These are phyloP conservation scores for Zaprionus vittiger DNA, from an alignment of 1,140 invertebrate species.

Conservation along the genomic window DNA sequence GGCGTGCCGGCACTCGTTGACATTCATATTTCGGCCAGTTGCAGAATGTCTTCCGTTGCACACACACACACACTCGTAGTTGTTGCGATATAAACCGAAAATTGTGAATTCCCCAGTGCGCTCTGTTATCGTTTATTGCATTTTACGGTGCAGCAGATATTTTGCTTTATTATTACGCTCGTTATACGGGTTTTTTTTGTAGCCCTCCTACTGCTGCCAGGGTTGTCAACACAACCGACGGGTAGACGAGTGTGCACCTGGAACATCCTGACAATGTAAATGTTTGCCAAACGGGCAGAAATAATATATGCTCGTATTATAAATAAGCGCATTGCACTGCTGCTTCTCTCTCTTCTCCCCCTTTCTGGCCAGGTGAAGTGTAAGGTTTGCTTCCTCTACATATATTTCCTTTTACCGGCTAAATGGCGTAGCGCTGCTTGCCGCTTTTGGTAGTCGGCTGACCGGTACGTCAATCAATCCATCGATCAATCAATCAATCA, in stretches of 20 bases:
- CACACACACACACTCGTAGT: not conserved
- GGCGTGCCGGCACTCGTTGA: slow-evolving; percentile 12
- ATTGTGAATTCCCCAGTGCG: slow-evolving; percentile 49
- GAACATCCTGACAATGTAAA: slow-evolving; percentile 41
- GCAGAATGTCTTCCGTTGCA: not conserved
- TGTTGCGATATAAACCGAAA: slow-evolving; percentile 9
- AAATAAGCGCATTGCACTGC: slow-evolving; percentile 47
- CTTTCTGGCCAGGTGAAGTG: not conserved
- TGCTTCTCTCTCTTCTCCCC: not conserved
- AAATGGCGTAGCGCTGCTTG: not conserved
- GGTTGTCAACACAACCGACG: slow-evolving; percentile 34
- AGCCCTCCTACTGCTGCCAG: not conserved
- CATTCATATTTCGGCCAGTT: slow-evolving; percentile 32
- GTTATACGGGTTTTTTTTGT: slow-evolving; percentile 29
- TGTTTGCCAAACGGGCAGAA: slow-evolving; percentile 39
- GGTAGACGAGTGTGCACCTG: slow-evolving; percentile 8
- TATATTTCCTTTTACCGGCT: not conserved
- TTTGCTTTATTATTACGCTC: slow-evolving; percentile 60
- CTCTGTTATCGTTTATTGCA: slow-evolving; percentile 64
- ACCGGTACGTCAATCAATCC: slow-evolving; percentile 7
- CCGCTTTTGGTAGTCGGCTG: not conserved
- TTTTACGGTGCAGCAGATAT: slow-evolving; percentile 56
- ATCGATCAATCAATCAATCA: slow-evolving; percentile 43
- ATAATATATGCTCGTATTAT: slow-evolving; percentile 43
- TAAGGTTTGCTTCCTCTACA: not conserved